Conservation (phyloP, 2,797 vertebrate genomes). For the Siniperca obscura region DNA sequence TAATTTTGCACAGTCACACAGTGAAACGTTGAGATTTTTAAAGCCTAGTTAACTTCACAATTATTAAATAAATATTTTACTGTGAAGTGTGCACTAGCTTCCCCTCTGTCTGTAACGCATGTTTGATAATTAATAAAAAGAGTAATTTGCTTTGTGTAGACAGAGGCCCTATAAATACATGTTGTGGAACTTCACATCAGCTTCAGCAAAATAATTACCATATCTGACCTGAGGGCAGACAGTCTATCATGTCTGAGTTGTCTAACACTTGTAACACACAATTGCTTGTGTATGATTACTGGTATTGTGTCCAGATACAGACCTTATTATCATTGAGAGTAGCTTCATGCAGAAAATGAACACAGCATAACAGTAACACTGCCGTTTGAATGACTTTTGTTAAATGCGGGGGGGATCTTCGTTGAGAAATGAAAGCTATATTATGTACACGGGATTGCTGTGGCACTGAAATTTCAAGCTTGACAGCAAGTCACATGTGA, state of each 20-base stretch:
- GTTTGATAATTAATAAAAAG: background rate
- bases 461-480: background rate
- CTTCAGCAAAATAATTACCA: constrained; percentile 19
- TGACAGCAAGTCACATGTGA: background rate
- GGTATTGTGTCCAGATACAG: background rate
- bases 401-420: too few species aligned
- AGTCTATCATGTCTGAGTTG: background rate
- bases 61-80: background rate
- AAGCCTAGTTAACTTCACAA: background rate
- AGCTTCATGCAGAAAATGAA: constrained; percentile 18
- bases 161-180: background rate
- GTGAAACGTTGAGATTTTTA: background rate
- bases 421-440: background rate
- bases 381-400: constrained; percentile 4
- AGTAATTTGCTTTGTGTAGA: background rate
- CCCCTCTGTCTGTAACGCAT: background rate
- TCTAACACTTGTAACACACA: background rate
- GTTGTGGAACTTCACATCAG: background rate
- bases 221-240: background rate
- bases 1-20: background rate
- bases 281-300: background rate
- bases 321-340: background rate
- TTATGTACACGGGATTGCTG: background rate
- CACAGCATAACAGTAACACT: constrained; percentile 7
- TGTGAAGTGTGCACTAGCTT: background rate